phyloP scores from a whole-genome alignment of 2,888 invertebrate genomes.

The Melanchra persicariae region DNA sequence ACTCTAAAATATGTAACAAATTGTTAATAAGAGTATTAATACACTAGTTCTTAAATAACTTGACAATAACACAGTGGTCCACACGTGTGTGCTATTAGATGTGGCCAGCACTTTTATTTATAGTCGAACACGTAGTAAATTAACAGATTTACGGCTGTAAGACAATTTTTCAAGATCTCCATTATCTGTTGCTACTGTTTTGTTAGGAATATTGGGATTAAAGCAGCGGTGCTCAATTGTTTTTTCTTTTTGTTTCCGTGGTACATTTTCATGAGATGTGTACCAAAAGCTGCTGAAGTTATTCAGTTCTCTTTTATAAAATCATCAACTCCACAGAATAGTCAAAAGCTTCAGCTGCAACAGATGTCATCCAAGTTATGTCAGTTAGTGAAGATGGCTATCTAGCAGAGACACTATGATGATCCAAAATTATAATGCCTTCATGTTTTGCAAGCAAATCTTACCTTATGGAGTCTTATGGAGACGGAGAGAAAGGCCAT shows the following conservation, averaged over 20 bases:
- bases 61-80: constrained; percentile 85
- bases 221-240: constrained; percentile 17
- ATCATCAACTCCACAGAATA: background rate
- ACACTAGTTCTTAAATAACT: constrained; percentile 81
- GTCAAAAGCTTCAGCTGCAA: background rate
- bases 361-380: background rate
- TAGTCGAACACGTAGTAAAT: constrained; percentile 69
- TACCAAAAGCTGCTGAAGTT: background rate
- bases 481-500: no score
- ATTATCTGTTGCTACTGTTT: constrained; percentile 67
- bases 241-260: background rate
- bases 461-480: no score
- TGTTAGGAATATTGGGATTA: constrained; percentile 44
- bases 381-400: background rate
- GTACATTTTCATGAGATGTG: no score
- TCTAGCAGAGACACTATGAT: background rate
- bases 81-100: constrained; percentile 78
- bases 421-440: background rate
- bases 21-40: constrained; percentile 83
- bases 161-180: constrained; percentile 69
- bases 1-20: constrained; percentile 78
- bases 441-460: background rate
- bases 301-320: background rate
- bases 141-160: constrained; percentile 66
- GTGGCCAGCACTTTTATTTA: constrained; percentile 78